Evolutionary conservation across 2,113 vertebrate genomes (phyloP).

Genomic region (Nyctereutes procyonoides): DNA sequence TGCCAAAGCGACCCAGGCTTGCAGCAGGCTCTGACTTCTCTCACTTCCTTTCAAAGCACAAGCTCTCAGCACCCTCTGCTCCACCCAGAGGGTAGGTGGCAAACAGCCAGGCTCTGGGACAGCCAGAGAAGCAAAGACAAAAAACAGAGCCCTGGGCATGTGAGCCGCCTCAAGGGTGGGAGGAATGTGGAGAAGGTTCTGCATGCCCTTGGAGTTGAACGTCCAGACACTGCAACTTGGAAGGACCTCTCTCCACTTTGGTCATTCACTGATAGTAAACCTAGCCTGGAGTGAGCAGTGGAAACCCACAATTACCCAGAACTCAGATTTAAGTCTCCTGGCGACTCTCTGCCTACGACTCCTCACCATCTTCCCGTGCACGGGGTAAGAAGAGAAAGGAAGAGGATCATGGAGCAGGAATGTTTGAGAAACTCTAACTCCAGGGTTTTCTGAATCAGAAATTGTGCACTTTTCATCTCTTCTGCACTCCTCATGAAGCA

Average conservation of each 20-base stretch:
- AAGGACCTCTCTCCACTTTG: background rate
- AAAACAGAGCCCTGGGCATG: background rate
- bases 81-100: background rate
- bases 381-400: background rate
- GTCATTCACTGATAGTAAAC: background rate
- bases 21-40: slow-evolving; percentile 35
- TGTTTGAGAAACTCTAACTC: background rate
- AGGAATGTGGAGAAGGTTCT: accelerated
- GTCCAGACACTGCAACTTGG: background rate
- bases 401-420: background rate
- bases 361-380: background rate
- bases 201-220: background rate
- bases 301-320: background rate
- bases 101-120: slow-evolving; percentile 27
- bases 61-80: slow-evolving; percentile 13
- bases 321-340: background rate
- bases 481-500: background rate
- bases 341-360: background rate
- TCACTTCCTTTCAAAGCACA: slow-evolving; percentile 70
- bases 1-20: background rate
- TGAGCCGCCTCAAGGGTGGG: accelerated
- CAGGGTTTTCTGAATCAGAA: slow-evolving; percentile 29
- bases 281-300: too few relatives aligned
- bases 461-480: background rate
- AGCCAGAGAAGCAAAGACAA: background rate